Conservation (phyloP, 2,888 invertebrate genomes). For the Drosophila stalkeri region DNA sequence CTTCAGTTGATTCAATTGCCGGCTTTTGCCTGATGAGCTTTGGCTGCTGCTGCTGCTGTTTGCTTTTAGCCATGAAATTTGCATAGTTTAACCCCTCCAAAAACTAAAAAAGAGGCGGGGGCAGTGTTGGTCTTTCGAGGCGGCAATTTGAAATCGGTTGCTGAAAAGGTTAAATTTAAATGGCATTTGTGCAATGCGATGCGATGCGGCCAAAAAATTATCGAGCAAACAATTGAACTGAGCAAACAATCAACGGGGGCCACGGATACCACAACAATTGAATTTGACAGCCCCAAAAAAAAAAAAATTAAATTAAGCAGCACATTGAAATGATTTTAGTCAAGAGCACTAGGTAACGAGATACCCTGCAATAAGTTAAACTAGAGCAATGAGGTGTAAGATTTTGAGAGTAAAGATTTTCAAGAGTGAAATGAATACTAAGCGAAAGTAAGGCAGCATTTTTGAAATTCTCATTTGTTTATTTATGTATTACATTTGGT, state of each 20-base stretch:
- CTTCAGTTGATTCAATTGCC: constrained; percentile 61
- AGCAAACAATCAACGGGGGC: constrained; percentile 56
- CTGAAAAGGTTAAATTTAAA: constrained; percentile 75
- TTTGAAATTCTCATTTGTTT: background rate
- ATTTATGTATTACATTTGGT: background rate
- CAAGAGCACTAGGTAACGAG: background rate
- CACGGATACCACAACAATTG: constrained; percentile 49
- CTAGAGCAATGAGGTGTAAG: background rate
- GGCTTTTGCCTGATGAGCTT: constrained; percentile 55
- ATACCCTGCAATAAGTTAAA: constrained; percentile 25
- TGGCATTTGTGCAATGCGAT: constrained; percentile 78
- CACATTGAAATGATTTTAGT: background rate
- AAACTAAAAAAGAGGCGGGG: background rate
- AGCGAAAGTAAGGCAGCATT: background rate
- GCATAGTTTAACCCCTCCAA: constrained; percentile 54
- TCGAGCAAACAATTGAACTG: constrained; percentile 64
- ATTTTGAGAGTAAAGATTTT: background rate
- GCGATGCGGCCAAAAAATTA: constrained; percentile 64
- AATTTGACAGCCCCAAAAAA: constrained; percentile 33
- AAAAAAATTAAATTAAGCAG: constrained; percentile 6
- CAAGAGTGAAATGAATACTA: background rate
- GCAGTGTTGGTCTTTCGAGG: constrained; percentile 1
- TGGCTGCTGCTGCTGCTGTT: no score
- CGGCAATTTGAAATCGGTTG: constrained; percentile 53
- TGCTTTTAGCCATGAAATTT: constrained; percentile 76